These are phyloP conservation scores for Enteromius fasciolatus DNA, from an alignment of 2,797 vertebrate species.

Conservation along the genomic window DNA sequence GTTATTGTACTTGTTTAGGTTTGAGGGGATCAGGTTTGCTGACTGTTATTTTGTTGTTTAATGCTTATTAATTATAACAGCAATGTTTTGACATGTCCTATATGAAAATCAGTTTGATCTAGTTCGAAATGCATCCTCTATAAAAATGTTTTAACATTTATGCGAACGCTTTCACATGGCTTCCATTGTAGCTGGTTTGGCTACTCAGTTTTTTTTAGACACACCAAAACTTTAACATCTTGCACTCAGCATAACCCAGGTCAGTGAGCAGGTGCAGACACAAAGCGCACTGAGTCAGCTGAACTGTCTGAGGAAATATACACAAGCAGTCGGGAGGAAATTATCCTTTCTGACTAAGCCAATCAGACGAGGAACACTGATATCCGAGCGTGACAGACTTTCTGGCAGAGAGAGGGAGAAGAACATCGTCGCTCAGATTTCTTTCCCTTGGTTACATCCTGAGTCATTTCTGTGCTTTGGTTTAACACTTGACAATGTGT, in stretches of 20 bases:
- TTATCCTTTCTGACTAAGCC: slow-evolving; percentile 24
- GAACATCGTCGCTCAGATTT: slow-evolving; percentile 21
- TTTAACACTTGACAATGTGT: not conserved
- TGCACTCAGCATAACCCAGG: slow-evolving; percentile 3
- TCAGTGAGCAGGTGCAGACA: not conserved
- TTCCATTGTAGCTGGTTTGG: not conserved
- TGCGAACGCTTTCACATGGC: not conserved
- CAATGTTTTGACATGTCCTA: not conserved
- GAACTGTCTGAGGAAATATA: not conserved
- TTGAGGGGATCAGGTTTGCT: not conserved
- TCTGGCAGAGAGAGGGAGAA: slow-evolving; percentile 6
- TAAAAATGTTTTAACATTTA: not conserved
- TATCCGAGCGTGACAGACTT: slow-evolving; percentile 28
- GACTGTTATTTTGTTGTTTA: not conserved
- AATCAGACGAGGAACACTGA: slow-evolving; percentile 8
- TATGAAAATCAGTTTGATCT: not conserved
- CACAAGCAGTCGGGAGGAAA: slow-evolving; percentile 15
- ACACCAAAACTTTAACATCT: slow-evolving; percentile 4
- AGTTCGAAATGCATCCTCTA: not conserved
- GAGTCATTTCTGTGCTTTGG: slow-evolving; percentile 15
- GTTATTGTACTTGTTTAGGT: not conserved
- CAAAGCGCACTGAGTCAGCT: slow-evolving; percentile 22
- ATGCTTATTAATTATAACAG: not conserved
- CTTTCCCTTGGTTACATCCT: not conserved
- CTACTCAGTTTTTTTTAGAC: not conserved